A percentile compares a stretch with the other conserved stretches of the same genome.
These are phyloP conservation scores for Chymomyza amoena DNA, from an alignment of 2,888 invertebrate genomes.

Conservation along the genomic window DNA sequence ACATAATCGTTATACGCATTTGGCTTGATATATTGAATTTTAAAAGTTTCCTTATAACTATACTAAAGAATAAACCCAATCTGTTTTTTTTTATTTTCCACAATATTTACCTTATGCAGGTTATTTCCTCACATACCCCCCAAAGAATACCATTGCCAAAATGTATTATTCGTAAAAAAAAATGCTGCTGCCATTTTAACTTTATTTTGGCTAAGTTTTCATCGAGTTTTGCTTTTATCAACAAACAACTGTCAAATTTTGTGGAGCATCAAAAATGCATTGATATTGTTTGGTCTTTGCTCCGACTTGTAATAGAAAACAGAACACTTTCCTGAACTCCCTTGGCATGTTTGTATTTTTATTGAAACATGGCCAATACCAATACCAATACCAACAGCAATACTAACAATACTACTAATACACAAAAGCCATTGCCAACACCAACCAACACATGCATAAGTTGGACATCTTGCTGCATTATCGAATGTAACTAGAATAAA, in stretches of 20 bases:
- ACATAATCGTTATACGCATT: too few species aligned
- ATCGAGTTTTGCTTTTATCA: background rate
- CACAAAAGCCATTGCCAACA: background rate
- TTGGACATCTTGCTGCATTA: background rate
- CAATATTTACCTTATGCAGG: background rate
- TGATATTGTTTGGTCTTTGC: background rate
- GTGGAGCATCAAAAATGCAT: background rate
- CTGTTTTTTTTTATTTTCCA: too few species aligned
- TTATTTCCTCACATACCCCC: background rate
- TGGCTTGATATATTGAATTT: too few species aligned
- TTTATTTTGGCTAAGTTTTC: background rate
- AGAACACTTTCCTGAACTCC: slow-evolving; percentile 18
- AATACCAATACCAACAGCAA: slow-evolving; percentile 21
- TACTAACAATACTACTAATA: background rate
- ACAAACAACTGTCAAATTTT: background rate
- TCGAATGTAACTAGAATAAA: background rate
- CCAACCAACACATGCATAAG: background rate
- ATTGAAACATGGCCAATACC: slow-evolving; percentile 40
- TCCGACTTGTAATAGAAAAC: background rate
- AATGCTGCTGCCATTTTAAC: background rate
- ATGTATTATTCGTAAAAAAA: background rate
- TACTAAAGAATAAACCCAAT: too few species aligned
- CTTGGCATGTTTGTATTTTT: slow-evolving; percentile 31
- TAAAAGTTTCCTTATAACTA: too few species aligned
- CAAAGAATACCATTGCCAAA: background rate